Percentiles rank a stretch among this genome's conserved stretches.
Conservation (phyloP, 2,888 invertebrate genomes). For the Catocala sponsa region DNA sequence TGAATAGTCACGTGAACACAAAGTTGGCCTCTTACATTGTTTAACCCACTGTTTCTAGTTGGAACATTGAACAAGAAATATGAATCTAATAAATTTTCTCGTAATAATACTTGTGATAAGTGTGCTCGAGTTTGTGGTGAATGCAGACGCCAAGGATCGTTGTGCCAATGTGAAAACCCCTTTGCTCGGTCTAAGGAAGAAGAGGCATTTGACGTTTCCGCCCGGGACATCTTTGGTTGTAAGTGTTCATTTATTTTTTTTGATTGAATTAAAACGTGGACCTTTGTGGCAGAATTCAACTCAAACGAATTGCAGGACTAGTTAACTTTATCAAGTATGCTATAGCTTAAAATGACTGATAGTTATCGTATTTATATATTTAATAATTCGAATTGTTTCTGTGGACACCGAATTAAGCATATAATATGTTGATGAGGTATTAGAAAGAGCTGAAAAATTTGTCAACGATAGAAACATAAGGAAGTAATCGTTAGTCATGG, state of each 20-base stretch:
- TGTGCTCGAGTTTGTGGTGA: constrained; percentile 37
- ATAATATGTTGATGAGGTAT: no score
- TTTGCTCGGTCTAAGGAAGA: constrained; percentile 65
- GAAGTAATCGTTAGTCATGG: no score
- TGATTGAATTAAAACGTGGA: no score
- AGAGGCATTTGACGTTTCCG: constrained; percentile 75
- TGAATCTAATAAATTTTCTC: constrained; percentile 37
- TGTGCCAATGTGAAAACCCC: constrained; percentile 75
- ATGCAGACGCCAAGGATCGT: constrained; percentile 41
- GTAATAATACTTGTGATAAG: constrained; percentile 44
- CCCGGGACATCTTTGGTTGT: constrained; percentile 72
- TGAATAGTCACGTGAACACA: constrained; percentile 21
- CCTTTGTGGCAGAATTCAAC: no score
- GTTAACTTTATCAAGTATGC: no score
- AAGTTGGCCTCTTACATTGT: constrained; percentile 17
- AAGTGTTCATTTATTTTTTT: constrained; percentile 50
- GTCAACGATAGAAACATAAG: no score
- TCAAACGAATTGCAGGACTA: no score
- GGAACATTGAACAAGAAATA: constrained; percentile 22
- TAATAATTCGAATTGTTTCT: no score
- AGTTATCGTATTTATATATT: no score
- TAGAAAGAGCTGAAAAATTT: no score
- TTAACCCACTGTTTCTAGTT: constrained; percentile 15
- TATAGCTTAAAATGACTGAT: no score
- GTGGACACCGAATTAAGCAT: no score